A percentile compares a stretch with the other conserved stretches of the same genome.
These are phyloP conservation scores for Luffia ferchaultella DNA, from an alignment of 2,888 invertebrate species.

Conservation along the genomic window DNA sequence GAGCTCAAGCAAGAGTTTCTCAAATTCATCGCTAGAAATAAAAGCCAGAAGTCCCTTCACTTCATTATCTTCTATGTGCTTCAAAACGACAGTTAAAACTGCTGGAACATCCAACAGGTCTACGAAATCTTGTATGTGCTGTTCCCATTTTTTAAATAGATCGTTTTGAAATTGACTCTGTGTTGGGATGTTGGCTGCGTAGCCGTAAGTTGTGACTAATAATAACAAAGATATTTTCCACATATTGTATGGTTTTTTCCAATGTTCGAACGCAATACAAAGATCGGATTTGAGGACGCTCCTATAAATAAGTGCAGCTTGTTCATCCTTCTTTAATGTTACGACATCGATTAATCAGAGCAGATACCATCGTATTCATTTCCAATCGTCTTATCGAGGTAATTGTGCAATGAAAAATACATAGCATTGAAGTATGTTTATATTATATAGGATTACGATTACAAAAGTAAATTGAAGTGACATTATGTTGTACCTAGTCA, in stretches of 20 bases:
- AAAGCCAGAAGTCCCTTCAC: slow-evolving; percentile 24
- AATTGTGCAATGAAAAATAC: no score
- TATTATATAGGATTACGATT: no score
- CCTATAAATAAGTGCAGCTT: neutral
- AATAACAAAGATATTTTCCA: neutral
- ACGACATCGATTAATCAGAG: no score
- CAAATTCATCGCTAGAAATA: slow-evolving; percentile 22
- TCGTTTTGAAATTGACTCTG: neutral
- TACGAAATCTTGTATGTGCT: slow-evolving; percentile 23
- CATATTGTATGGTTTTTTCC: no score
- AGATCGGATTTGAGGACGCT: neutral
- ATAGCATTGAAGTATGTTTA: no score
- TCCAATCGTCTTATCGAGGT: no score
- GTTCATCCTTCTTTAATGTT: neutral
- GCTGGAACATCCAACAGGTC: slow-evolving; percentile 24
- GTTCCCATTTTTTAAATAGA: slow-evolving; percentile 15
- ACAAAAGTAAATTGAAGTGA: no score
- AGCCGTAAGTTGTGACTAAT: neutral
- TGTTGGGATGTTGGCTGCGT: neutral
- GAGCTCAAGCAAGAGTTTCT: slow-evolving; percentile 22
- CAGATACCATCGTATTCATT: no score
- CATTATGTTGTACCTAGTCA: no score
- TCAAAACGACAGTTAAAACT: slow-evolving; percentile 19
- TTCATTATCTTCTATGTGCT: slow-evolving; percentile 25
- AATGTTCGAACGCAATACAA: no score